Conservation (phyloP, 2,888 invertebrate genomes). For the Gari tellinella region DNA sequence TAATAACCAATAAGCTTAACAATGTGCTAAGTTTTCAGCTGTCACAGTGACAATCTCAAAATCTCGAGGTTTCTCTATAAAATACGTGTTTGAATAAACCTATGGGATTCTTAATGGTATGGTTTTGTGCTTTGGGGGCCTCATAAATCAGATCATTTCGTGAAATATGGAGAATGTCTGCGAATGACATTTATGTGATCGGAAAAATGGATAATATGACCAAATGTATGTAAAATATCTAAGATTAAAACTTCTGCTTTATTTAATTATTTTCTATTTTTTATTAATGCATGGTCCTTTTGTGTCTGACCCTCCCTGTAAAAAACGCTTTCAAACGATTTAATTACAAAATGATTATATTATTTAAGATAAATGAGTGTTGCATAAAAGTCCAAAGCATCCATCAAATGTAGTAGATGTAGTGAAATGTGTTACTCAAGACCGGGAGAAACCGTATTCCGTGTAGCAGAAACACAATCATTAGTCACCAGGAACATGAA, state of each 20-base stretch:
- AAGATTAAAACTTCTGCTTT: background rate
- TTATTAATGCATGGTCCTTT: background rate
- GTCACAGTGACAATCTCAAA: too few species aligned
- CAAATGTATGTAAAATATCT: too few species aligned
- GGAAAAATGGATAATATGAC: too few species aligned
- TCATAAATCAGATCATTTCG: background rate
- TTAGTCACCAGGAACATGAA: background rate
- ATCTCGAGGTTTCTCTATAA: too few species aligned
- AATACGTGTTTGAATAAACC: too few species aligned
- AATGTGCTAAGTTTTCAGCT: too few species aligned
- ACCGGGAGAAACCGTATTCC: slow-evolving; percentile 4
- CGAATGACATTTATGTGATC: too few species aligned
- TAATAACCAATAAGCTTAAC: too few species aligned
- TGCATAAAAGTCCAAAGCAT: background rate
- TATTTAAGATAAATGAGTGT: background rate
- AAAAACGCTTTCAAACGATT: slow-evolving; percentile 3
- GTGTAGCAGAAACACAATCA: slow-evolving; percentile 37
- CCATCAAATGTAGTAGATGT: background rate
- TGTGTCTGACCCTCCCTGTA: slow-evolving; percentile 1
- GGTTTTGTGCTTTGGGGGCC: slow-evolving; percentile 22
- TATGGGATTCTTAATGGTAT: background rate
- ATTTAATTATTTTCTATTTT: slow-evolving; percentile 9
- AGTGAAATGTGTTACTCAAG: background rate
- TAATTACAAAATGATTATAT: background rate
- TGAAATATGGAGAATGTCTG: too few species aligned